Evolutionary conservation across 2,888 invertebrate genomes (phyloP), one percentile per base, ranked within the genome.

Genomic region (Cheilosia pagana): DNA sequence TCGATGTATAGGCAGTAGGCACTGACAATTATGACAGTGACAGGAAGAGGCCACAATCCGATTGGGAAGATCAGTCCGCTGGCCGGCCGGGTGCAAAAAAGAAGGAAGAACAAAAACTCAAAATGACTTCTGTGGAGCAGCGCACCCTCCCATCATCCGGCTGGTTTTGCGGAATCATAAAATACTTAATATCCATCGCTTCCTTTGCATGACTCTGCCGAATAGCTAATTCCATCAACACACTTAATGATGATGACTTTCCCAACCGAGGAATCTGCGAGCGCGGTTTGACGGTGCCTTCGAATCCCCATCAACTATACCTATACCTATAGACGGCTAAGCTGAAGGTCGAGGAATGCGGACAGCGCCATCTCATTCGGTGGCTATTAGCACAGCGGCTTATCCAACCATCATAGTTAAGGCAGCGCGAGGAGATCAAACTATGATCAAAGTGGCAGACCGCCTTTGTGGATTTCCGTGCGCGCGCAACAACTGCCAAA

Each of bases 231-330:
- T 85, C 85, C 85, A 85, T 81, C 81, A 81, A 55, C 81, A 85
- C 70, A 85, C 85, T 85, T 85, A 85, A 85, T 85, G 85, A 85
- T 81, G 85, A 85, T 85, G 85, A 85, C 85, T 85, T 85, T 70
- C 81, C 85, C 71, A 48, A 71, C 59, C 68, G 74, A 41, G 65
- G 62, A 68, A 65, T 79, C 52, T 53, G 76, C 59, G 35, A n/a
- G n/a, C 35, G n/a, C 52, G 31, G 23, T 48, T 12, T 55, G 41
- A 55, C 16, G 23, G 59, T 28, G 43, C 39, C 63, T 55, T 39
- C 48, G 72, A 60, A 62, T 82, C 57, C 53, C 23, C 72, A 78
- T 48, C 72, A 72, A 67, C 41, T 63, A 19, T 63, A 19, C 43
- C 16, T 19, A 16, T 28, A 8, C n/a, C n/a, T 39, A 25, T 25